Evolutionary conservation across 2,797 vertebrate genomes (phyloP), one percentile per base, ranked within the genome.

Genomic region (Odontamblyopus lacepedii): DNA sequence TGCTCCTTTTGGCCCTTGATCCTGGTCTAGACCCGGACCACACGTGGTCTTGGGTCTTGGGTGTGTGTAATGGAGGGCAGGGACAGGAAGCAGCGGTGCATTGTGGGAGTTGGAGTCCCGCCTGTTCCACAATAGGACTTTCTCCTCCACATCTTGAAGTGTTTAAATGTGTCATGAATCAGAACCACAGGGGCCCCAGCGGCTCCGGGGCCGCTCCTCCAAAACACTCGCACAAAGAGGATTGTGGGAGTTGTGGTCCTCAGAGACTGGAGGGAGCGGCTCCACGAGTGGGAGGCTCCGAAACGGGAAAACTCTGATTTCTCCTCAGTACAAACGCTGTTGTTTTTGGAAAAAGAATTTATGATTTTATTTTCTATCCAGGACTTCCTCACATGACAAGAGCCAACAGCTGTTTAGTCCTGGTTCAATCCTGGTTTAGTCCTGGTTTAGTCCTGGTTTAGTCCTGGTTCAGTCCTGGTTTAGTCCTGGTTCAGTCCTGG

Each of bases 211-310:
- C 23, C 23, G 23, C 23, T 23, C 23, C 23, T 23, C 23, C 23
- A 23, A 23, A 23, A 62, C 30, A 62, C 16, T 60, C 29, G 19
- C 6, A 63, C 62, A 63, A 63, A 63, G 35, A 63, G 62, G 19
- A 63, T 63, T 63, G 62, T 63, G 62, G 62, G 62, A 63, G 62
- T 63, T 41, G 32, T 23, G 35, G 62, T 63, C 62, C 62, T 23
- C 35, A 44, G 62, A 41, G 62, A 44, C 19, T 11, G 0, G 8
- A 63, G 35, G 62, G 62, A 63, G 62, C 7, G 62, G 62, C 23
- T 35, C 26, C 8, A 0, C 26, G 56, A 59, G 18, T 35, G 61
- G 60, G 60, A 26, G 23, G 23, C 23, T 23, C 23, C 23, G 23
- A 23, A 23, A 23, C 23, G 23, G 23, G 23, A 23, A 23, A 23